Percentiles rank a stretch among this genome's conserved stretches.
phyloP scores from a whole-genome alignment of 2,888 invertebrate species.

The Agrochola circellaris region DNA sequence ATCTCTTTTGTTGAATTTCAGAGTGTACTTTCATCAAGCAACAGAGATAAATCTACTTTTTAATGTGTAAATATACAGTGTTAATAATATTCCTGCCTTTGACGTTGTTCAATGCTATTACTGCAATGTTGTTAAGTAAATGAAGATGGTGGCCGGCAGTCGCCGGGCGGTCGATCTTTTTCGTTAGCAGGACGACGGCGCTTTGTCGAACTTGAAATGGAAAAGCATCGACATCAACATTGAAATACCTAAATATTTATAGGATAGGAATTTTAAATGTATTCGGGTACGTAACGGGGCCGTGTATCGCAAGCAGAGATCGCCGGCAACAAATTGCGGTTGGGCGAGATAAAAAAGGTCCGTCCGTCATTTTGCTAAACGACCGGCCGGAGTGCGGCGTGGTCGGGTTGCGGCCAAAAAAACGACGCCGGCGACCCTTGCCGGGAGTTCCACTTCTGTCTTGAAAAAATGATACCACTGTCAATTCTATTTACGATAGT shows the following conservation, averaged over 20 bases:
- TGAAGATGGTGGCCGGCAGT: slow-evolving; percentile 13
- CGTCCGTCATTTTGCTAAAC: slow-evolving; percentile 89
- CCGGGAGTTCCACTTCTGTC: slow-evolving; percentile 71
- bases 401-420: slow-evolving; percentile 79
- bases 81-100: slow-evolving; percentile 40
- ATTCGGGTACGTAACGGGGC: slow-evolving; percentile 75
- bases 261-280: slow-evolving; percentile 84
- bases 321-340: slow-evolving; percentile 89
- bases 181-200: slow-evolving; percentile 49
- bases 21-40: slow-evolving; percentile 38
- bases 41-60: slow-evolving; percentile 39
- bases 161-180: neutral
- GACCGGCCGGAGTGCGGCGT: slow-evolving; percentile 80
- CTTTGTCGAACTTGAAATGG: slow-evolving; percentile 66
- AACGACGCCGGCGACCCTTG: slow-evolving; percentile 77
- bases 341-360: slow-evolving; percentile 89
- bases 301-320: slow-evolving; percentile 86
- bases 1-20: slow-evolving; percentile 48
- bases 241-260: slow-evolving; percentile 82
- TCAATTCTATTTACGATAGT: slow-evolving; percentile 82
- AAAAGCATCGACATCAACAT: slow-evolving; percentile 75
- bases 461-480: slow-evolving; percentile 83
- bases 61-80: slow-evolving; percentile 30
- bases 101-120: slow-evolving; percentile 16
- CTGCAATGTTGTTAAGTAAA: slow-evolving; percentile 27